These are phyloP conservation scores for Thomomys bottae DNA, from an alignment of 2,113 vertebrate genomes.

Conservation along the genomic window DNA sequence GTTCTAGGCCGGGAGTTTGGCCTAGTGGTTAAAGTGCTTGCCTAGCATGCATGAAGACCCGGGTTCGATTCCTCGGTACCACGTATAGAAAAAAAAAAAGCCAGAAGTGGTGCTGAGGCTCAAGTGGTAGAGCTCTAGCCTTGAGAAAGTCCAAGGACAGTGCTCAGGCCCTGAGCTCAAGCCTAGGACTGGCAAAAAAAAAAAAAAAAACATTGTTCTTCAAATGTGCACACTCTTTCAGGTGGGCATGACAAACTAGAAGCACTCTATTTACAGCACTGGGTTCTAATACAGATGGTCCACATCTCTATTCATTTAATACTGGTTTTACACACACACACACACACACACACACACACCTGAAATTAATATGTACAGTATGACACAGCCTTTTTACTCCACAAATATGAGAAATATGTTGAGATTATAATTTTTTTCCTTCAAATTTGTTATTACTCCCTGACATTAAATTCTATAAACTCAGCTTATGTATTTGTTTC, in stretches of 20 bases:
- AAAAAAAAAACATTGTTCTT: conserved; percentile 50
- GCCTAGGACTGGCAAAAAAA: too few relatives aligned
- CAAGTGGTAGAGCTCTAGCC: too few relatives aligned
- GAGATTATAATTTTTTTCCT: conserved; percentile 74
- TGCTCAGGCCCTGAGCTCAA: too few relatives aligned
- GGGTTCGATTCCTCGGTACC: too few relatives aligned
- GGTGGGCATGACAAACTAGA: neutral
- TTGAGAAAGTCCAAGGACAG: too few relatives aligned
- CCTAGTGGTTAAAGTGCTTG: too few relatives aligned
- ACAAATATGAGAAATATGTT: conserved; percentile 77
- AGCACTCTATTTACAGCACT: neutral
- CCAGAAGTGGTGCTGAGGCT: too few relatives aligned
- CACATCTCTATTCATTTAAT: conserved; percentile 41
- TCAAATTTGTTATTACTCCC: conserved; percentile 65
- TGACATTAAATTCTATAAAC: conserved; percentile 74
- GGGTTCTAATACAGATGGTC: conserved; percentile 2
- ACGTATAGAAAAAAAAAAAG: too few relatives aligned
- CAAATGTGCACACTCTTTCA: neutral
- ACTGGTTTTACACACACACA: conserved; percentile 22
- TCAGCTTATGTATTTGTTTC: neutral
- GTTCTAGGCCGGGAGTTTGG: too few relatives aligned
- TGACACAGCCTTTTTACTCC: conserved; percentile 71
- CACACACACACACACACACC: neutral
- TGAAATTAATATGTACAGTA: conserved; percentile 69
- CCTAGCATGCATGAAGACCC: too few relatives aligned